Conservation (phyloP, 2,113 vertebrate genomes). For the Leptosomus discolor region DNA sequence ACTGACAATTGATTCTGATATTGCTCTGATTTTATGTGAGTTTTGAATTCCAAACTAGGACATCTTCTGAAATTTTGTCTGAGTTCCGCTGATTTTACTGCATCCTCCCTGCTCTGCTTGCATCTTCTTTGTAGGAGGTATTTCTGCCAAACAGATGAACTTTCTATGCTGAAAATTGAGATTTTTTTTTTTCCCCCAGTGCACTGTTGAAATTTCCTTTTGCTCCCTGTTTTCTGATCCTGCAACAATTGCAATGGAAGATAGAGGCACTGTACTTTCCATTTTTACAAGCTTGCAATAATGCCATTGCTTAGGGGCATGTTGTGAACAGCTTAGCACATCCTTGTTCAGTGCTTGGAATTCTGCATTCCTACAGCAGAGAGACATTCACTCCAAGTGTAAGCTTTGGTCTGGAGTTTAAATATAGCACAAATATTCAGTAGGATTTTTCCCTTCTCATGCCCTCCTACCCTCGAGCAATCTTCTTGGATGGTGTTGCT, state of each 20-base stretch:
- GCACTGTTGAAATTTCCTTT: neutral
- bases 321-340: slow-evolving; percentile 25
- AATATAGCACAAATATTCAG: slow-evolving; percentile 52
- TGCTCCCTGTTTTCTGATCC: neutral
- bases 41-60: neutral
- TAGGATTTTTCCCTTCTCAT: slow-evolving; percentile 55
- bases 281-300: neutral
- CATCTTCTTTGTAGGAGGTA: neutral
- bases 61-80: neutral
- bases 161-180: neutral
- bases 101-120: neutral
- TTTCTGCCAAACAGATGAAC: neutral
- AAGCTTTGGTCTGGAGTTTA: slow-evolving; percentile 47
- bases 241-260: neutral
- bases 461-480: slow-evolving; percentile 44
- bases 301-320: neutral
- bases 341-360: slow-evolving; percentile 11
- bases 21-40: neutral
- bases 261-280: neutral
- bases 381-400: neutral
- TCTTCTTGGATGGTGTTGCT: slow-evolving; percentile 4
- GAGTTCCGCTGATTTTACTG: neutral
- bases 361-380: slow-evolving; percentile 19
- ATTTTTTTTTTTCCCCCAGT: neutral
- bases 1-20: neutral